These are phyloP conservation scores for Calliphora vomitoria DNA, from an alignment of 2,888 invertebrate genomes.

Conservation along the genomic window DNA sequence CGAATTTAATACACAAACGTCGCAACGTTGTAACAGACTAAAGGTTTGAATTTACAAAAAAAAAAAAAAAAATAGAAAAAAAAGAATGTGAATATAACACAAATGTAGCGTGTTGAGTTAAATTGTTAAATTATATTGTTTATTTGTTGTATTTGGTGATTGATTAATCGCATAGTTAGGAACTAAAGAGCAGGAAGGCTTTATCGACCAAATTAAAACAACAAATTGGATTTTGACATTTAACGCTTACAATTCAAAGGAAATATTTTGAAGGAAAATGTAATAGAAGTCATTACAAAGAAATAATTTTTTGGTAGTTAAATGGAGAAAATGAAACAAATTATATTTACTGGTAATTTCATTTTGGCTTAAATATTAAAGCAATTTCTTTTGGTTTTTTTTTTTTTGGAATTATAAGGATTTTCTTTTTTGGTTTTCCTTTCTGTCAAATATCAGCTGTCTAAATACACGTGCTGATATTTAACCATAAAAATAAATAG, in stretches of 20 bases:
- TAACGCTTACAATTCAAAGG: background rate
- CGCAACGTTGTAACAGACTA: no score
- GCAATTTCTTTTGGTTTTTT: background rate
- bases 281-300: background rate
- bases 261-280: background rate
- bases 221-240: background rate
- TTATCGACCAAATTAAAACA: background rate
- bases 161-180: conserved; percentile 24
- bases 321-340: no score
- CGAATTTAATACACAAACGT: background rate
- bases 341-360: no score
- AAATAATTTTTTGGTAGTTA: background rate
- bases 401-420: background rate
- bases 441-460: background rate
- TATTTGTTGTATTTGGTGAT: conserved; percentile 42
- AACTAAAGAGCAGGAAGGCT: background rate
- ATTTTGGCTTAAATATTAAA: background rate
- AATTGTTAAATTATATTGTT: conserved; percentile 35
- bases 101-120: conserved; percentile 29
- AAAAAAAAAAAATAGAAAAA: background rate
- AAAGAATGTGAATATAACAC: background rate
- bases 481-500: background rate
- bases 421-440: no score
- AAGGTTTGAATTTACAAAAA: background rate
- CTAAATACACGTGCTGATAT: background rate